Base-by-base conservation (phyloP, 1,140 invertebrate genomes). In the Patella vulgata region DNA sequence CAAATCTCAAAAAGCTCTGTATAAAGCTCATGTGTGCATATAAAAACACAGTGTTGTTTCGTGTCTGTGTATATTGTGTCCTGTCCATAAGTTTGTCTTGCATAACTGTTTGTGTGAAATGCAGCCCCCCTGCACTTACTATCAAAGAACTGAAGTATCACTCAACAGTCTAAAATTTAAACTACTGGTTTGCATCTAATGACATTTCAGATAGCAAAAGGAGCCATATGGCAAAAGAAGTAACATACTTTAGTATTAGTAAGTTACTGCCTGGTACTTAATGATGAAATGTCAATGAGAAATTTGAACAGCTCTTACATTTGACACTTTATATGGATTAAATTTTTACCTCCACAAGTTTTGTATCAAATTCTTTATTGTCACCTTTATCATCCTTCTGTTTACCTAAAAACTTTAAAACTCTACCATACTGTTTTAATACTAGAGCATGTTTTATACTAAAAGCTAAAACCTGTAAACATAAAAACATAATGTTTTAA, bases 371-470 rank as follows among this genome's bases (percentile, higher is more conserved):
- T 51, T 95, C 93, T 60, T 87, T 88, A 17, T 86, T 85, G 6
- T 89, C 86, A 70, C 92, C 91, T 71, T 93, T 91, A 40, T 96
- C 93, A 70, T 97, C 95, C 44, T 89, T 87, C 63, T 91, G 87
- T 78, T 92, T 92, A 25, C 86, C 76, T 11, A 95, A 80, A 53
- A 91, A 86, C 81, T 93, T 94, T 44, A 93, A 78, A 51, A 92
- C 89, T 55, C 91, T 88, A 0, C 93, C 94, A 83, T 91, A 92
- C 53, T 95, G 91, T 67, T 88, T 86, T 71, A 91, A 85, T 6
- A 90, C 87, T 70, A 90, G 88, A 17, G 91, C 90, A 80, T 97
- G 92, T 89, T 92, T 93, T 31, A 94, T 84, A 5, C 89, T 87
- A 75, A 96, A 92, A 68, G 89, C 87, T 30, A 91, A 85, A 8